These are phyloP conservation scores for Hirtodrosophila histrioides DNA, from an alignment of 2,888 invertebrate genomes.

Conservation along the genomic window DNA sequence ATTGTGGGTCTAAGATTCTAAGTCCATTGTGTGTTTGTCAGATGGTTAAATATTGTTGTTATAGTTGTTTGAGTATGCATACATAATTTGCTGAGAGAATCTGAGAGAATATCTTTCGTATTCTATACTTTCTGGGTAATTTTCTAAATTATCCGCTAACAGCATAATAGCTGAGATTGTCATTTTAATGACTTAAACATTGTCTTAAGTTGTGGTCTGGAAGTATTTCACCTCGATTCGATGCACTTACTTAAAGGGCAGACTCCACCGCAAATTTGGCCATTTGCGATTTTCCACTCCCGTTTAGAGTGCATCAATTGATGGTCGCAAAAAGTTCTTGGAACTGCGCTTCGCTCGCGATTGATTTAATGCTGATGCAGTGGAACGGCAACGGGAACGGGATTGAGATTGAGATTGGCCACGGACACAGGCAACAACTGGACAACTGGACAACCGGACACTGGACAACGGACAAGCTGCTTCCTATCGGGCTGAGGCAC, in stretches of 20 bases:
- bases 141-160: no score
- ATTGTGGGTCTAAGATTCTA: no score
- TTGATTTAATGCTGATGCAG: constrained; percentile 63
- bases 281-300: constrained; percentile 51
- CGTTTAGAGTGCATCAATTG: constrained; percentile 57
- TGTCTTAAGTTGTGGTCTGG: no score
- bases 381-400: constrained; percentile 37
- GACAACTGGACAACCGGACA: constrained; percentile 21
- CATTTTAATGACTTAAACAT: no score
- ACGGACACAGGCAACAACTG: constrained; percentile 22
- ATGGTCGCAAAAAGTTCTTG: constrained; percentile 47
- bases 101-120: no score
- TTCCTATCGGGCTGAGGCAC: constrained; percentile 49
- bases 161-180: no score
- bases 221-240: no score
- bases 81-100: no score
- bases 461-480: constrained; percentile 29
- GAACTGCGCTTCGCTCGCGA: constrained; percentile 52
- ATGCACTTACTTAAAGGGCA: constrained; percentile 18
- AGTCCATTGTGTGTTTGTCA: no score
- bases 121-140: no score
- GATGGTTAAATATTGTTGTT: no score
- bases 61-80: no score
- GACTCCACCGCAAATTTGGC: constrained; percentile 24
- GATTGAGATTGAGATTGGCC: constrained; percentile 48